These are phyloP conservation scores for Cheilosia urbana DNA, from an alignment of 2,888 invertebrate species.

Conservation along the genomic window DNA sequence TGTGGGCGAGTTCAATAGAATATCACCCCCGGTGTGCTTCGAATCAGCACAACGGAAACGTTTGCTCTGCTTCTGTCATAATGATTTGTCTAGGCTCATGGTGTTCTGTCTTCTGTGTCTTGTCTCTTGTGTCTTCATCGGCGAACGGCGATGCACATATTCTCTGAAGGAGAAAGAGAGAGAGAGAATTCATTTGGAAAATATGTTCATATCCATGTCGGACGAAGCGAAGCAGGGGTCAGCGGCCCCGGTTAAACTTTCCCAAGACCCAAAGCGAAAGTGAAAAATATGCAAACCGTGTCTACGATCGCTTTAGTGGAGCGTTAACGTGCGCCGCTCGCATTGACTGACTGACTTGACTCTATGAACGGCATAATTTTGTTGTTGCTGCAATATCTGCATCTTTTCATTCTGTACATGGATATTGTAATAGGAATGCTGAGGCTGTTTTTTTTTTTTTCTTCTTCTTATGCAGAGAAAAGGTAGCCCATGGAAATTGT, in stretches of 20 bases:
- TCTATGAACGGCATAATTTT: conserved; percentile 45
- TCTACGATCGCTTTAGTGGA: conserved; percentile 61
- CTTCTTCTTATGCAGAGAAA: not conserved
- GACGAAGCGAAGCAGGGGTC: conserved; percentile 37
- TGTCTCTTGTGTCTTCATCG: conserved; percentile 4
- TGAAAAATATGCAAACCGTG: conserved; percentile 72
- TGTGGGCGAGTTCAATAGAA: not conserved
- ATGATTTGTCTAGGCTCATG: conserved; percentile 8
- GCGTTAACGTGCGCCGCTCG: conserved; percentile 42
- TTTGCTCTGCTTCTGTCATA: conserved; percentile 18
- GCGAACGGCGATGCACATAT: not conserved
- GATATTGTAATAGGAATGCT: conserved; percentile 40
- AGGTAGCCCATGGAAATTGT: conserved; percentile 54
- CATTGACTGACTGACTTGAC: conserved; percentile 23
- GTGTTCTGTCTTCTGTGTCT: not conserved
- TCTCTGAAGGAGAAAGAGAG: not conserved
- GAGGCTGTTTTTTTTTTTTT: not conserved
- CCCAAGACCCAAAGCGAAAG: conserved; percentile 69
- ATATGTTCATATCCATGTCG: conserved; percentile 15
- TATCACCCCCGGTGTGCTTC: conserved; percentile 17
- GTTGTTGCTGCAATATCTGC: conserved; percentile 16
- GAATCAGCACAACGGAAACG: conserved; percentile 26
- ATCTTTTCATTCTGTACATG: not conserved
- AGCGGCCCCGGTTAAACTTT: conserved; percentile 67
- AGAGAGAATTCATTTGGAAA: conserved; percentile 4